Percentiles rank a stretch among this genome's conserved stretches.
Evolutionary conservation across 2,888 invertebrate genomes (phyloP).

Genomic region (Melinaea menophilus): DNA sequence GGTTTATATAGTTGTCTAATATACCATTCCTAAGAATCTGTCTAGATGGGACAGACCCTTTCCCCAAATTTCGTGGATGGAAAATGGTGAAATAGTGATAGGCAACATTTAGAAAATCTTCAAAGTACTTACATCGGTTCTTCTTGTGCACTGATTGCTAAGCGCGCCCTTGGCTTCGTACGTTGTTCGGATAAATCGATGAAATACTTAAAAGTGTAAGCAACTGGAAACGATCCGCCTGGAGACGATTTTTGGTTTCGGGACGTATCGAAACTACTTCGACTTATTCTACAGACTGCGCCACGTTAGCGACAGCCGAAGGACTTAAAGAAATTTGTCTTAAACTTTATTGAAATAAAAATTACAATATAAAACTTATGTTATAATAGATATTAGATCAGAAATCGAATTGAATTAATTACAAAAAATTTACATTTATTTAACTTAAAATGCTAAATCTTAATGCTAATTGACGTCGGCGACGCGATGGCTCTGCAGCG

Average conservation of each 20-base stretch:
- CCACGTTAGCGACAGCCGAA: slow-evolving; percentile 13
- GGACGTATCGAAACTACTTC: slow-evolving; percentile 13
- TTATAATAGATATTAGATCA: neutral
- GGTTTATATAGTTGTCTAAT: slow-evolving; percentile 9
- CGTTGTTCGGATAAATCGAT: slow-evolving; percentile 1
- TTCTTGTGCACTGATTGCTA: slow-evolving; percentile 3
- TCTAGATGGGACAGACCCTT: slow-evolving; percentile 14
- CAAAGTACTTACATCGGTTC: slow-evolving; percentile 12
- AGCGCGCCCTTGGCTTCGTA: too few relatives aligned
- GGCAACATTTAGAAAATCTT: slow-evolving; percentile 13
- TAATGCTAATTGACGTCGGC: neutral
- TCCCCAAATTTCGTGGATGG: slow-evolving; percentile 14
- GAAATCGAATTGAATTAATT: neutral
- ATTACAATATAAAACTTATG: neutral
- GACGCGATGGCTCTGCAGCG: neutral
- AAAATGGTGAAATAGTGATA: slow-evolving; percentile 12
- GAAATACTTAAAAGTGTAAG: slow-evolving; percentile 13
- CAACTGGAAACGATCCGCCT: slow-evolving; percentile 8
- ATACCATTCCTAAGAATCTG: slow-evolving; percentile 11
- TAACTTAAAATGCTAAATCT: slow-evolving; percentile 2
- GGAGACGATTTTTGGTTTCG: slow-evolving; percentile 9
- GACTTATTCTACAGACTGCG: slow-evolving; percentile 14
- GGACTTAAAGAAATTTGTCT: slow-evolving; percentile 9
- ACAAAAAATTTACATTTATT: neutral
- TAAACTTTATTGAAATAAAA: slow-evolving; percentile 8